Evolutionary conservation across 2,797 vertebrate species (phyloP).

Genomic region (Merluccius polli): DNA sequence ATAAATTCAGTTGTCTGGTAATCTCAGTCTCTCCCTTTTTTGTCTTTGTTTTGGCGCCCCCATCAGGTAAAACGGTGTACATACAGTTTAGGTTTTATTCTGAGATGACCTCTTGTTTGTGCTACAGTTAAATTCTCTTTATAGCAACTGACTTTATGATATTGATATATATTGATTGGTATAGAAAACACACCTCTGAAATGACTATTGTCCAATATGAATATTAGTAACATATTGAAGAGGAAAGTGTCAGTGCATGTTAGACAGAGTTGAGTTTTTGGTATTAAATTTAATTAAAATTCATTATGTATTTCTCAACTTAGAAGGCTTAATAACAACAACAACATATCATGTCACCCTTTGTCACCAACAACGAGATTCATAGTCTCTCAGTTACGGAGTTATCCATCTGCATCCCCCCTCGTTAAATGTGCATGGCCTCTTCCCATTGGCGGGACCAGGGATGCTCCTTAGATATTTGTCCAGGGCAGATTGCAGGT

Average conservation of each 20-base stretch:
- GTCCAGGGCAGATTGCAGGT: slow-evolving; percentile 52
- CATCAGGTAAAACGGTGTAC: slow-evolving; percentile 37
- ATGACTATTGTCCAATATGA: not conserved
- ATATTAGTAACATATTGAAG: not conserved
- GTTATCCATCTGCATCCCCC: slow-evolving; percentile 41
- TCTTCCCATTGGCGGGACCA: slow-evolving; percentile 34
- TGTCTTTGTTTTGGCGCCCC: slow-evolving; percentile 48
- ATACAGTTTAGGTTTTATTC: slow-evolving; percentile 1
- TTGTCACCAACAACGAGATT: not conserved
- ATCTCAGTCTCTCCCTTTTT: slow-evolving; percentile 27
- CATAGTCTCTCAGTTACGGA: not conserved
- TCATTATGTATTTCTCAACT: not conserved
- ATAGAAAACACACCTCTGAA: not conserved
- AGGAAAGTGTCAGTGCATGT: not conserved
- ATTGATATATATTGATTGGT: not conserved
- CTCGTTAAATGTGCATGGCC: slow-evolving; percentile 56
- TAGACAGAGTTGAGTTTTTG: not conserved
- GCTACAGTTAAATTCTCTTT: not conserved
- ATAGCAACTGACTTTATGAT: not conserved
- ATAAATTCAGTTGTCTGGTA: slow-evolving; percentile 61
- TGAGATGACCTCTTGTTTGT: not conserved
- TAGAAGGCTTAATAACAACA: not conserved
- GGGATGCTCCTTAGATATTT: slow-evolving; percentile 37
- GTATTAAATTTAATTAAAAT: not conserved
- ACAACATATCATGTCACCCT: not conserved